A percentile compares a stretch with the other conserved stretches of the same genome.
These are phyloP conservation scores for Drosophila merina DNA, from an alignment of 2,888 invertebrate species.

Conservation along the genomic window DNA sequence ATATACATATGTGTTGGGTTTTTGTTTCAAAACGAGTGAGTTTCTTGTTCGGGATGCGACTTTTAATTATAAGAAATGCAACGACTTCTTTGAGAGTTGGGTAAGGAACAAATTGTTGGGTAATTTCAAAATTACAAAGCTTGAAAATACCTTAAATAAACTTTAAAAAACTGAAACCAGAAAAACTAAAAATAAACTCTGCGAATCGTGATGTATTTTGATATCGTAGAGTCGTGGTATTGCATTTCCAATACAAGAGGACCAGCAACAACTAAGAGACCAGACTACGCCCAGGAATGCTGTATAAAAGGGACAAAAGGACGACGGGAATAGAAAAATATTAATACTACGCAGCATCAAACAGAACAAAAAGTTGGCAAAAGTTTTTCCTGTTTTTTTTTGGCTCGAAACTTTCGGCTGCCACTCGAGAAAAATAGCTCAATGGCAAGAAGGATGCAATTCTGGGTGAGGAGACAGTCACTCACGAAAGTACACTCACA, in stretches of 20 bases:
- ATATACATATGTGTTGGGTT: not conserved
- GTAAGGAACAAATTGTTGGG: not conserved
- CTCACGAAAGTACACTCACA: constrained; percentile 24
- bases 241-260: constrained; percentile 50
- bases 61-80: not conserved
- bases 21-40: not conserved
- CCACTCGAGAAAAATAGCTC: constrained; percentile 54
- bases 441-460: constrained; percentile 48
- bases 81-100: not conserved
- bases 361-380: constrained; percentile 45
- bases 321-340: constrained; percentile 50
- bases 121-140: not conserved
- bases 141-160: not conserved
- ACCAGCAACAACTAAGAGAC: not conserved
- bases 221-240: constrained; percentile 56
- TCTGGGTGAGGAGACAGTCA: constrained; percentile 33
- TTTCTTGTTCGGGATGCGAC: not conserved
- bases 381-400: constrained; percentile 47
- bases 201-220: constrained; percentile 40
- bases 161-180: not conserved
- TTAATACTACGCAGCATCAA: constrained; percentile 52
- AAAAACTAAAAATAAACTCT: not conserved
- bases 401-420: constrained; percentile 26
- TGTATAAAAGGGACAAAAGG: constrained; percentile 11
- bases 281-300: constrained; percentile 47